Base-by-base conservation (phyloP, 2,888 invertebrate species). In the Orchesella flavescens region DNA sequence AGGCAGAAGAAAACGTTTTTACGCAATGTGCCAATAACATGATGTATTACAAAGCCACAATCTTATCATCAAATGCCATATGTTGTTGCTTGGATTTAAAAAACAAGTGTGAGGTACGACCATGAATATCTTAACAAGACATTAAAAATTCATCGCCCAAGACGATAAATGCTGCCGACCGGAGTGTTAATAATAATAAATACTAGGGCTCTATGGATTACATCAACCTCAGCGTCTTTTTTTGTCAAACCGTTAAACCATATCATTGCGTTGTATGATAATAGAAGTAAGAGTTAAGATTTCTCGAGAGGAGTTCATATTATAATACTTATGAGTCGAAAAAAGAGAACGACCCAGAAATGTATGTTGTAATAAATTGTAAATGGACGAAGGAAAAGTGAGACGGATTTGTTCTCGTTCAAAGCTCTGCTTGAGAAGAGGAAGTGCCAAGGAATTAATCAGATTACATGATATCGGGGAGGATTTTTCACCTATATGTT, bases 381-480 rank as follows among this genome's bases (percentile, higher is more conserved):
- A 53, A 43, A 4, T 23, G 15, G 23, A 69, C 15, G 53, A 21
- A 53, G 19, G 49, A 46, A 65, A 75, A 65, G 65, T 63, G 65
- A 75, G 75, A 75, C 65, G 65, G 65, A 65, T 53, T 76, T 66
- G 66, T 55, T 66, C 76, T 66, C 43, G 44, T 57, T 46, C 44
- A 43, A 55, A 59, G 69, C 49, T 19, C 23, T 43, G 34, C 55
- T 55, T 71, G 68, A 74, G 23, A 46, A 61, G 71, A 65, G 78
- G 71, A 78, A 78, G 71, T 78, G 78, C 34, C 78, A 71, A 63
- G 53, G 78, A 78, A 78, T 78, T 78, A 78, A 78, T 78, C 78
- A 78, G 78, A 78, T 78, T 78, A 73, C 59, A 44, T 65, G 44
- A 46, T 46, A 44, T 46, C 68, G 46, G 68, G 46, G 46, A 46